Evolutionary conservation across 2,888 invertebrate genomes (phyloP), one percentile per base, ranked within the genome.

Genomic region (Adineta ricciae): DNA sequence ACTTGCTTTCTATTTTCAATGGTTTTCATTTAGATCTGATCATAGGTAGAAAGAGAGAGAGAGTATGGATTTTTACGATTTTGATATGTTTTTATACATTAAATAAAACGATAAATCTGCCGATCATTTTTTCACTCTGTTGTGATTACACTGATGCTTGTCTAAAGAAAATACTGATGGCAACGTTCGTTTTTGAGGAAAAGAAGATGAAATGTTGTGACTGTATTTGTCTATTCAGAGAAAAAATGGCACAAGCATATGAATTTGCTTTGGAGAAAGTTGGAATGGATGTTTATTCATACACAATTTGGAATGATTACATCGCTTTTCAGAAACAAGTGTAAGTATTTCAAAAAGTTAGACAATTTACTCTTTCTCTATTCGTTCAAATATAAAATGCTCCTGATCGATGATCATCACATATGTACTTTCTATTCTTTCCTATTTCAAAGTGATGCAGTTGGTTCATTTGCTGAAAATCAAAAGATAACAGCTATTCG

Each of bases 191-290:
- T n/a, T n/a, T n/a, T n/a, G n/a, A n/a, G n/a, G n/a, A n/a, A n/a
- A n/a, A n/a, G n/a, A n/a, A n/a, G n/a, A n/a, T n/a, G n/a, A 5
- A 46, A 46, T 46, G 46, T 46, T 46, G 46, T 84, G 21, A 54
- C 38, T 54, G 3, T 38, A 36, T 46, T 36, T 56, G 14, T 84
- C 83, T 86, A 87, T 88, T 86, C 89, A 97, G 98, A 89, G 99
- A 99, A 91, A 98, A 97, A 92, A 95, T 99, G 95, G 98, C 98
- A 0, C 97, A 99, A 90, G 98, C 99, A 0, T 99, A 98, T 90
- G 98, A 99, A 91, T 99, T 99, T 91, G 98, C 99, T 0, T 91
- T 99, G 87, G 99, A 99, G 87, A 97, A 98, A 91, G 97, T 99
- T 87, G 99, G 99, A 0, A 94, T 99, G 93, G 99, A 99, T 89